Evolutionary conservation across 1,140 invertebrate species (phyloP).

Genomic region (Wiebesia pumilae): DNA sequence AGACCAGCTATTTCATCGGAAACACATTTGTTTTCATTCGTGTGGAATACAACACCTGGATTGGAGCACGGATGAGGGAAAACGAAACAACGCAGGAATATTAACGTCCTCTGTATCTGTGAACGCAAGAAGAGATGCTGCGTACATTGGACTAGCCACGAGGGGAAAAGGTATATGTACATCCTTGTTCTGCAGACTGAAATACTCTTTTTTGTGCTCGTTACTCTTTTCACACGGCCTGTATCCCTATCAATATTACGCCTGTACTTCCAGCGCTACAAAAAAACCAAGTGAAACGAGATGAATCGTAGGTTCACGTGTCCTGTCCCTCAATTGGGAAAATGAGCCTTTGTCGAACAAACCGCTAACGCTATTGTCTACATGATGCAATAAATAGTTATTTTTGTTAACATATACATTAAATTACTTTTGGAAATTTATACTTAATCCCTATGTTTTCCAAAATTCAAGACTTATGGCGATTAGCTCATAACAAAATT

Average conservation of each 20-base stretch:
- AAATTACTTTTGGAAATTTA: not conserved
- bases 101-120: not conserved
- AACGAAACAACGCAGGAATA: not conserved
- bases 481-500: too few species aligned
- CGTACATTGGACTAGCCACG: not conserved
- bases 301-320: not conserved
- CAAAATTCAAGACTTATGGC: not conserved
- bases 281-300: not conserved
- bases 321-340: not conserved
- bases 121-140: too few species aligned
- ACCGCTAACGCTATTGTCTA: not conserved
- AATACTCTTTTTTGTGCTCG: not conserved
- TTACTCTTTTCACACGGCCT: not conserved
- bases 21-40: not conserved
- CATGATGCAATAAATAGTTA: not conserved
- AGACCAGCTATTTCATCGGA: not conserved
- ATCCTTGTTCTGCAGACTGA: not conserved
- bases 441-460: not conserved
- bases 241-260: not conserved
- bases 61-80: not conserved
- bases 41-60: conserved; percentile 8
- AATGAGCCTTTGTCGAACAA: not conserved
- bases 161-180: not conserved
- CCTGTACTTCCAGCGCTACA: not conserved
- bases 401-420: too few species aligned